These are phyloP conservation scores for Petrolisthes cinctipes DNA, from an alignment of 2,888 invertebrate genomes.

Conservation along the genomic window DNA sequence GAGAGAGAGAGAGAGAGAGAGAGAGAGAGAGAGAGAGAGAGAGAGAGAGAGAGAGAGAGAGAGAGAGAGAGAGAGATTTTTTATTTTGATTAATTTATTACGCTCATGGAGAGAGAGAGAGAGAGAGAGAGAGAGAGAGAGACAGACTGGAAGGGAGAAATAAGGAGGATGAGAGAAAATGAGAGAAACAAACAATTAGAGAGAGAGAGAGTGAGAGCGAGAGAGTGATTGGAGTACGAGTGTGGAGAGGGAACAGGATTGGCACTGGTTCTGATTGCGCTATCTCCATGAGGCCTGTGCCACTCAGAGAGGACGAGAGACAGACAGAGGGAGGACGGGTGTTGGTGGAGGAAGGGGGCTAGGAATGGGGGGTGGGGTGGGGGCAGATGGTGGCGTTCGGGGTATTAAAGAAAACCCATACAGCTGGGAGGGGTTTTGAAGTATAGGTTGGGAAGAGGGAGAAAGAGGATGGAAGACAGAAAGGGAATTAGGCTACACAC, in stretches of 20 bases:
- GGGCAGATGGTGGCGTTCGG: too few species aligned
- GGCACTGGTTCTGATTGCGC: slow-evolving; percentile 7
- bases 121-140: not conserved
- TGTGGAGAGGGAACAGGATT: slow-evolving; percentile 9
- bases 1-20: not conserved
- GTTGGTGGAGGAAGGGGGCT: not conserved
- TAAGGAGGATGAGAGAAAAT: not conserved
- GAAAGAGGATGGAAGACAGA: too few species aligned
- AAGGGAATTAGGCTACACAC: too few species aligned
- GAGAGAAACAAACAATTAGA: not conserved
- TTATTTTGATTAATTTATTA: too few species aligned
- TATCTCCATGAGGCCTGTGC: not conserved
- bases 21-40: not conserved
- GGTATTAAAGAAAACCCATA: not conserved
- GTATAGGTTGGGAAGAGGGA: not conserved
- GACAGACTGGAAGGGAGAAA: not conserved
- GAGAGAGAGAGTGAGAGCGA: not conserved
- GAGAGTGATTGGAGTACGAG: not conserved
- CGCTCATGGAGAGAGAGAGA: not conserved
- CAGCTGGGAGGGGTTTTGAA: not conserved
- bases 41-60: not conserved
- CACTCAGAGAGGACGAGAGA: not conserved
- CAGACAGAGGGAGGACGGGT: not conserved
- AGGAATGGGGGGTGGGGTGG: not conserved
- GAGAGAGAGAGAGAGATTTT: not conserved